These are phyloP conservation scores for Trichopria drosophilae DNA, from an alignment of 2,888 invertebrate species.

Conservation along the genomic window DNA sequence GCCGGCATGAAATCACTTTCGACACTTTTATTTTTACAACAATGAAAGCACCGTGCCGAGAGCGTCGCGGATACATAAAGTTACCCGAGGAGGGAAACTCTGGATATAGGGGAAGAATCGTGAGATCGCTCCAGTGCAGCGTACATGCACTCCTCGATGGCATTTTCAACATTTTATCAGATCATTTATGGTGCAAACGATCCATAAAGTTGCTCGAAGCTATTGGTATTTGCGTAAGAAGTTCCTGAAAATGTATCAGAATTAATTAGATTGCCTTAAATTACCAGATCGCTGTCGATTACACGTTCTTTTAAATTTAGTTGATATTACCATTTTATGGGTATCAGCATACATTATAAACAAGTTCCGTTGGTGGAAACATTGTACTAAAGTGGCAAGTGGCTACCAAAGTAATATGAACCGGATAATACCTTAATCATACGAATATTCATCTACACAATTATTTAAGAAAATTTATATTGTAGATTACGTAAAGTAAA, in stretches of 20 bases:
- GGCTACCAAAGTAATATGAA: no score
- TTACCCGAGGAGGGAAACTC: no score
- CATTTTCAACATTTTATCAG: conserved; percentile 53
- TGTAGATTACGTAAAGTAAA: no score
- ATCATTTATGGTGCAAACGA: conserved; percentile 49
- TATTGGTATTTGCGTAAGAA: conserved; percentile 48
- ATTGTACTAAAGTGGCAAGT: no score
- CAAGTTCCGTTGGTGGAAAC: no score
- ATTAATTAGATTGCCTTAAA: conserved; percentile 51
- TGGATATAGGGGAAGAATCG: no score
- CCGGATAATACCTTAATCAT: no score
- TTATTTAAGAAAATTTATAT: no score
- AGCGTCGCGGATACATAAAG: no score
- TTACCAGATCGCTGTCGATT: conserved; percentile 38
- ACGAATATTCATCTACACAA: no score
- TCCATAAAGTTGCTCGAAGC: conserved; percentile 44
- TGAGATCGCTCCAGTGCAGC: conserved; percentile 9
- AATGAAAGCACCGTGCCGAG: conserved; percentile 38
- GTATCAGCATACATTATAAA: no score
- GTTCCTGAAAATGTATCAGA: conserved; percentile 45
- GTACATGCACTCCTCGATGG: conserved; percentile 2
- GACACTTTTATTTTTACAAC: conserved; percentile 43
- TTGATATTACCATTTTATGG: no score
- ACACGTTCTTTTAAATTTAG: conserved; percentile 23
- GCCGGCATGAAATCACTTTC: conserved; percentile 35